Evolutionary conservation across 1,140 invertebrate genomes (phyloP).

Genomic region (Steinernema feltiae): DNA sequence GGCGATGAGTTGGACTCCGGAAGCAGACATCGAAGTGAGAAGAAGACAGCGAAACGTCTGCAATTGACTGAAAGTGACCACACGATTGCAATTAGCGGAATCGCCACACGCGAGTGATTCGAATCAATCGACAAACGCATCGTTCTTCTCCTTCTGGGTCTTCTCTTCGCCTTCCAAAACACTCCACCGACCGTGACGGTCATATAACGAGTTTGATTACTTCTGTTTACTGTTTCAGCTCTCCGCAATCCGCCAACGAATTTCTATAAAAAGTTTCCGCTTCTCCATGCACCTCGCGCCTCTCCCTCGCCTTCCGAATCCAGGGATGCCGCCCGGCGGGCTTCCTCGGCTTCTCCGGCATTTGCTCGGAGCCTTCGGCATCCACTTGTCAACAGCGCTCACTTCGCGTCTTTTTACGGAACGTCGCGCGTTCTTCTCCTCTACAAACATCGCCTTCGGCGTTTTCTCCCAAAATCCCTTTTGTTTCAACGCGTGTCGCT

Average conservation of each 20-base stretch:
- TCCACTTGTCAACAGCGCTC: neutral
- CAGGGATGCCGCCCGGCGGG: too few species aligned
- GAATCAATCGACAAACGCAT: too few species aligned
- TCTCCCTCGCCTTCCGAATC: too few species aligned
- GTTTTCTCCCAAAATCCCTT: neutral
- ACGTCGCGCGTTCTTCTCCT: neutral
- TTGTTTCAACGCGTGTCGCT: neutral
- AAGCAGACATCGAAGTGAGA: too few species aligned
- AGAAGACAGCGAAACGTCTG: too few species aligned
- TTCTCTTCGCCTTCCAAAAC: neutral
- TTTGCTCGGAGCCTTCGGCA: neutral
- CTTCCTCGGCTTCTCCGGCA: too few species aligned
- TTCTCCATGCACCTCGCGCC: neutral
- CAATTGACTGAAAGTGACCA: too few species aligned
- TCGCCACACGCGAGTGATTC: too few species aligned
- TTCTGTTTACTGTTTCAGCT: neutral
- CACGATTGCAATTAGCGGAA: too few species aligned
- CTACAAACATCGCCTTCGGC: neutral
- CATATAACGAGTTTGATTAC: neutral
- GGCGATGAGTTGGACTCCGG: too few species aligned
- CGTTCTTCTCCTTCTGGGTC: neutral
- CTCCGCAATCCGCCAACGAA: neutral
- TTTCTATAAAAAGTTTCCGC: neutral
- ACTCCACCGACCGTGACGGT: neutral
- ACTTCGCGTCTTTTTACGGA: neutral